A percentile compares a stretch with the other conserved stretches of the same genome.
Conservation (phyloP, 2,797 vertebrate species). For the Enteromius trimaculatus region DNA sequence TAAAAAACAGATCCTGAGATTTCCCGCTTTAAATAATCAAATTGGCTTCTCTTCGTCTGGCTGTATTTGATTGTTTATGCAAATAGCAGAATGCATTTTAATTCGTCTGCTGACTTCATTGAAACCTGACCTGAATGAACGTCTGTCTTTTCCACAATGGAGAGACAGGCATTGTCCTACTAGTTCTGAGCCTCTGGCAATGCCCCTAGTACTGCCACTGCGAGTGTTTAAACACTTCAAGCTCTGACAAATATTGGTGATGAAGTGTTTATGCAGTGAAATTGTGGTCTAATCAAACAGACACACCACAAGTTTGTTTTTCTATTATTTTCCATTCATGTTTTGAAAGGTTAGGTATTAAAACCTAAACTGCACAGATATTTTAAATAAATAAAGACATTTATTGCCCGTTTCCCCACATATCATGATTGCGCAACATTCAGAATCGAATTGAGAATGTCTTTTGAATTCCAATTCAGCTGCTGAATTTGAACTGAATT, state of each 20-base stretch:
- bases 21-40: background rate
- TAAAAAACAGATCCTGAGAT: background rate
- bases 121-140: slow-evolving; percentile 38
- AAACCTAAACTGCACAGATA: background rate
- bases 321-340: background rate
- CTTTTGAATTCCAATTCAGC: background rate
- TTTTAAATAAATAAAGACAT: no score
- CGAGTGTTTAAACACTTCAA: slow-evolving; percentile 44
- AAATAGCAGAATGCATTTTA: background rate
- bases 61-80: slow-evolving; percentile 1
- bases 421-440: background rate
- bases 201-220: slow-evolving; percentile 44
- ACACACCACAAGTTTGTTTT: background rate
- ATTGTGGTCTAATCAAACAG: slow-evolving; percentile 30
- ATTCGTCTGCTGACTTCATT: background rate
- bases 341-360: background rate
- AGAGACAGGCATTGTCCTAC: slow-evolving; percentile 24
- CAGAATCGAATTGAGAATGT: background rate
- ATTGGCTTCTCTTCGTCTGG: background rate
- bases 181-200: slow-evolving; percentile 48
- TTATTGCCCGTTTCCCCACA: background rate
- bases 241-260: slow-evolving; percentile 47
- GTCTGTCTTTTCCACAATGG: slow-evolving; percentile 21
- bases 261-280: slow-evolving; percentile 29
- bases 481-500: background rate